Base-by-base conservation (phyloP, 2,888 invertebrate species). In the Mayetiola destructor region DNA sequence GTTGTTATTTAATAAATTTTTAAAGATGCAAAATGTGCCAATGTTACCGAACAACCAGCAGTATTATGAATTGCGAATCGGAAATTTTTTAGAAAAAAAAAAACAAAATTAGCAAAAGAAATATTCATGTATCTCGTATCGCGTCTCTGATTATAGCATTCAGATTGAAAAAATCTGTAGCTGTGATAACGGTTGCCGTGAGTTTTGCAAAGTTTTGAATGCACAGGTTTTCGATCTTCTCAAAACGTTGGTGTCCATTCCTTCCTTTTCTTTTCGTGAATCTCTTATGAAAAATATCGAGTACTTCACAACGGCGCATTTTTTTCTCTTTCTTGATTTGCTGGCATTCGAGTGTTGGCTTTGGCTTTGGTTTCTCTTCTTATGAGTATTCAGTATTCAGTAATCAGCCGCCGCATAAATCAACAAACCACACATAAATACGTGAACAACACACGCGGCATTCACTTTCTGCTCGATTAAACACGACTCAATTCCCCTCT, bases 351-450 rank as follows among this genome's bases (percentile, higher is more conserved):
- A 27, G 48, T 48, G 21, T 27, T 27, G 48, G 23, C 27, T 21
- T 40, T 42, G 6, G 21, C 2, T 42, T 21, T 21, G 16, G n/a
- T 18, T 3, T 16, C 18, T 39, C 6, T 21, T 40, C 23, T 20
- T 40, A 10, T 40, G 21, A 16, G 16, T 5, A 3, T 27, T 48
- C n/a, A 27, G n/a, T 48, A n/a, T n/a, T 48, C 48, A 14, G 23
- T 48, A 48, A 48, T 48, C 48, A 48, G 48, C 48, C 48, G 48
- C 48, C 48, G 48, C 48, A 48, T 48, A 48, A 48, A 48, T 48
- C 48, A 48, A 27, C 48, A 48, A 48, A 27, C 48, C 48, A 48
- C 48, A 48, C 48, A 27, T 48, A 48, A 48, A 9, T 48, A 48
- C 27, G 48, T 27, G 48, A 48, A 14, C 16, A 48, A 48, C 27